Percentiles rank a stretch among this genome's conserved stretches.
phyloP scores from a whole-genome alignment of 2,113 vertebrate genomes.

The Prietella phreatophila region DNA sequence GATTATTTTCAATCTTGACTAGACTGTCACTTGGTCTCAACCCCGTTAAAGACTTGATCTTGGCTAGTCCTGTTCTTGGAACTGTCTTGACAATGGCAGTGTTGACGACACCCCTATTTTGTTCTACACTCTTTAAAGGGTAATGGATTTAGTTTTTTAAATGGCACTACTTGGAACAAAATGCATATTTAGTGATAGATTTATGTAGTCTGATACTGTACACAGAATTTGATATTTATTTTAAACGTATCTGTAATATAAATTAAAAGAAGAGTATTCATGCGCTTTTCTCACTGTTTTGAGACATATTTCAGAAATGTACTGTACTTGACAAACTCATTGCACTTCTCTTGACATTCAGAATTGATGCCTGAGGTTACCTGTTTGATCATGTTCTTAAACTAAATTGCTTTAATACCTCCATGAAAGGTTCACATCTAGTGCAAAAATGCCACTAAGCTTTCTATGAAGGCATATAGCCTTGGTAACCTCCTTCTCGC shows the following conservation, averaged over 20 bases:
- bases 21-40: neutral
- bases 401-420: constrained; percentile 32
- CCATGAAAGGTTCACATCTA: constrained; percentile 30
- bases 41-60: neutral
- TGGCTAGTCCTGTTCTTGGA: neutral
- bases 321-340: neutral
- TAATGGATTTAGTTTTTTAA: neutral
- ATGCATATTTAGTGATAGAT: neutral
- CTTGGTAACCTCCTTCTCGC: constrained; percentile 17
- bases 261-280: neutral
- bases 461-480: constrained; percentile 28
- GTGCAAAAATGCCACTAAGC: constrained; percentile 16
- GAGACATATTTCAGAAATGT: neutral
- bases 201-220: neutral
- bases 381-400: constrained; percentile 42
- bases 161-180: neutral
- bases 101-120: neutral
- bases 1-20: neutral
- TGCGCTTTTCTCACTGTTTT: neutral
- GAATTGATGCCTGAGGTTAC: constrained; percentile 21
- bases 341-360: constrained; percentile 9
- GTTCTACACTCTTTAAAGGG: neutral
- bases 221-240: neutral
- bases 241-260: neutral
- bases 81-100: neutral